Evolutionary conservation across 2,888 invertebrate species (phyloP), one percentile per base, ranked within the genome.

Genomic region (Caenorhabditis angaria): DNA sequence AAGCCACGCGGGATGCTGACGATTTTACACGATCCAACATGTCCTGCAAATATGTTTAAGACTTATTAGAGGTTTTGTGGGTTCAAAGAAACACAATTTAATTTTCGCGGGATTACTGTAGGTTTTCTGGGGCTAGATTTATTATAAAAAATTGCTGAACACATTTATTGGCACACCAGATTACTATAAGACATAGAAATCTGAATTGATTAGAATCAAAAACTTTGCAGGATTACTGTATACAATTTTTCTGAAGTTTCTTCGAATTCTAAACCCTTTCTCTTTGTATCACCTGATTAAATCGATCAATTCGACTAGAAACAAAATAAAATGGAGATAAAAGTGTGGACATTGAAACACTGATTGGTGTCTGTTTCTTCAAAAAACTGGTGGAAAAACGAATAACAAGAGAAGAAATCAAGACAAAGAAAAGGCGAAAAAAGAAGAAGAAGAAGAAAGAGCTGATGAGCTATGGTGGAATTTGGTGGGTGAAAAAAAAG

Each of bases 291-390:
- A 77, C 77, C 74, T 77, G 71, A 62, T 77, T 77, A 53, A 77
- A 65, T 47, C 62, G 57, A 51, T 77, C 77, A 59, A 77, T 59
- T n/a, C 70, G 74, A 55, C 61, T 71, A 25, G 67, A 61, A 29
- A 77, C 61, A 56, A 69, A 65, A 35, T 75, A 63, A 53, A 77
- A 68, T 47, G 77, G 77, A 61, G 66, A 74, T 61, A 77, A 71
- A 64, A 77, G 71, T 32, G 58, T 66, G 22, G 70, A 24, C 55
- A 32, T 24, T 27, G 25, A n/a, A 4, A 22, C 28, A 24, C 50
- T 8, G 20, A 27, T 4, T 55, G 22, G 25, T 27, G 22, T 18
- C 25, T 12, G 18, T 27, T 10, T 10, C 55, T 4, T 27, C 24
- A 18, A 55, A 27, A 27, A 55, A 12, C 3, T 5, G 20, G 24